Evolutionary conservation across 1,140 invertebrate genomes (phyloP).

Genomic region (Polyergus mexicanus): DNA sequence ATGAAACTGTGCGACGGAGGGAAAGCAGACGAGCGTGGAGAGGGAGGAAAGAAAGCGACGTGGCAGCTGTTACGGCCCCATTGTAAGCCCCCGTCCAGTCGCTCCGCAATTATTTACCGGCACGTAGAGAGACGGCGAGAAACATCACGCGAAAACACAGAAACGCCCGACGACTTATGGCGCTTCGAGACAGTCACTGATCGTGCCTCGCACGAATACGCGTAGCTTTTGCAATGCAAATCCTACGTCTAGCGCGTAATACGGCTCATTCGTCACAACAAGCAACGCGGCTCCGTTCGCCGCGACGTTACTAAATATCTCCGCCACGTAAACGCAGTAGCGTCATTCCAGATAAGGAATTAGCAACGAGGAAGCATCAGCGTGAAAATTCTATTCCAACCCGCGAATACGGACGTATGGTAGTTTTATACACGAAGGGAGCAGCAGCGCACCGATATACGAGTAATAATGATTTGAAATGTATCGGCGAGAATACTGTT

Average conservation of each 20-base stretch:
- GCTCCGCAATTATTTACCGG: constrained; percentile 70
- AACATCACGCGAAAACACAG: constrained; percentile 54
- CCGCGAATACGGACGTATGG: constrained; percentile 6
- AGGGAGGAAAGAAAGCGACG: constrained; percentile 41
- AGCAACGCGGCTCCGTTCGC: constrained; percentile 37
- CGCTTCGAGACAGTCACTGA: constrained; percentile 61
- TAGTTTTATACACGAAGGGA: neutral
- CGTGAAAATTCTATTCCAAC: constrained; percentile 32
- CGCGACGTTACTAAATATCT: constrained; percentile 56
- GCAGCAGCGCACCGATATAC: neutral
- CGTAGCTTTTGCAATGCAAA: constrained; percentile 71
- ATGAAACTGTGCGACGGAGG: constrained; percentile 58
- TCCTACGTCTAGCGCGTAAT: constrained; percentile 60
- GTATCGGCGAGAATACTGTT: neutral
- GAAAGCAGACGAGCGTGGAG: constrained; percentile 46
- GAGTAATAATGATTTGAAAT: neutral
- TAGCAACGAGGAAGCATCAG: constrained; percentile 35
- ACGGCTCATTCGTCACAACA: constrained; percentile 70
- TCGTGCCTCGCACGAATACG: constrained; percentile 55
- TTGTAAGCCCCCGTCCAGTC: constrained; percentile 70
- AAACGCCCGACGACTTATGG: constrained; percentile 59
- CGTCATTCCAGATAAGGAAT: constrained; percentile 48
- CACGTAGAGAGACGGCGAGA: constrained; percentile 41
- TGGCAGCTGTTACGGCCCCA: constrained; percentile 71
- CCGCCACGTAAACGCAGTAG: constrained; percentile 50